These are phyloP conservation scores for Artibeus lituratus DNA, from an alignment of 2,797 vertebrate genomes.

Conservation along the genomic window DNA sequence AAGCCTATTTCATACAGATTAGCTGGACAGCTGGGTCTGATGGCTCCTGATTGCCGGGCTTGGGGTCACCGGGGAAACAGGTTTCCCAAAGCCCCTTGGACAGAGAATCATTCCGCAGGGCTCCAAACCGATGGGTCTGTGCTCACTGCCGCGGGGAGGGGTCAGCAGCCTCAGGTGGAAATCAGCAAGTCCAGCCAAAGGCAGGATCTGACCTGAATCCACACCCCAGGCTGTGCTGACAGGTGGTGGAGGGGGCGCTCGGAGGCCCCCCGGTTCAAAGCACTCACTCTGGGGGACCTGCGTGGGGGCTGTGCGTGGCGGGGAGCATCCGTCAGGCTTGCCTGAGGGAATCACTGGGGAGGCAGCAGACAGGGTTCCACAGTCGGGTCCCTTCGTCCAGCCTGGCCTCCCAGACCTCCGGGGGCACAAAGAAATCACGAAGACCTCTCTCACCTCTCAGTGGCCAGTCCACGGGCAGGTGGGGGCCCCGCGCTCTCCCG, in stretches of 20 bases:
- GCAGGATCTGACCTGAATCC: conserved; percentile 70
- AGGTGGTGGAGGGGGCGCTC: neutral
- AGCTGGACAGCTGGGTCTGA: conserved; percentile 70
- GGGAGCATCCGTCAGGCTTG: conserved; percentile 68
- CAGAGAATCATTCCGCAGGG: conserved; percentile 10
- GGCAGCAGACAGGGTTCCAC: conserved; percentile 56
- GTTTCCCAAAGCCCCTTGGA: conserved; percentile 65
- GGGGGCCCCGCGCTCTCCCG: conserved; percentile 77
- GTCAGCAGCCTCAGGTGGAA: conserved; percentile 69
- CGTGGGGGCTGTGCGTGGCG: conserved; percentile 69
- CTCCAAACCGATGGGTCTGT: conserved; percentile 45
- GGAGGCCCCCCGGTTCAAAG: conserved; percentile 52
- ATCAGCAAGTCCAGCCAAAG: conserved; percentile 79
- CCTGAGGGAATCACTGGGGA: conserved; percentile 65
- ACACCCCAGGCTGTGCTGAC: conserved; percentile 69
- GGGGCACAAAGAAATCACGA: conserved; percentile 77
- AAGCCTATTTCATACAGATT: conserved; percentile 62
- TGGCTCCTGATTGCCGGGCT: conserved; percentile 54
- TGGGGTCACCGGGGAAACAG: conserved; percentile 46
- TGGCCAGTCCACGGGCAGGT: conserved; percentile 81
- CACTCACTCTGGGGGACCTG: conserved; percentile 57
- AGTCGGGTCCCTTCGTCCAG: conserved; percentile 57
- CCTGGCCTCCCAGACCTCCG: conserved; percentile 72
- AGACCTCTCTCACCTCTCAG: conserved; percentile 85
- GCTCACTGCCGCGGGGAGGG: conserved; percentile 64